These are phyloP conservation scores for Ricordea florida DNA, from an alignment of 92 coral and sea anemone genomes.

Conservation along the genomic window DNA sequence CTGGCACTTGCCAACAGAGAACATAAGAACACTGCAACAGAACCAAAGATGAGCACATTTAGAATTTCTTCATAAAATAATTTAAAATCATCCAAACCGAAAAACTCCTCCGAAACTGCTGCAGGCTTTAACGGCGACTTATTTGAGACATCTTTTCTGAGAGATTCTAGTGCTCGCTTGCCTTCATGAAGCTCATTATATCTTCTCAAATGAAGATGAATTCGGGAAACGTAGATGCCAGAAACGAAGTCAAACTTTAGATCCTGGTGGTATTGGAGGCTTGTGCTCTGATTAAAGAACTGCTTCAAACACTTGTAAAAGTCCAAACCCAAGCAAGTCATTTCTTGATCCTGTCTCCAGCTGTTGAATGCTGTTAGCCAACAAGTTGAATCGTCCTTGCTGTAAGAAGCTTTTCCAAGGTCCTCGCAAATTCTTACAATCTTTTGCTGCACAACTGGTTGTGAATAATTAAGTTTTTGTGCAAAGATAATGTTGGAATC, in stretches of 20 bases:
- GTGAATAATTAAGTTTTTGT: too few relatives aligned
- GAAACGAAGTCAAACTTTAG: too few relatives aligned
- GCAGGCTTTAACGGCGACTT: background rate
- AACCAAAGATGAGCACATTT: background rate
- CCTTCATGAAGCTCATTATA: background rate
- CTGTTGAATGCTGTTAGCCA: too few relatives aligned
- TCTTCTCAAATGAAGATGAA: conserved; percentile 8
- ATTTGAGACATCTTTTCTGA: background rate
- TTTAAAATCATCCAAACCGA: conserved; percentile 12
- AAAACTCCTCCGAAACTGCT: background rate
- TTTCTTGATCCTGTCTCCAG: too few relatives aligned
- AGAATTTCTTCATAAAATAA: background rate
- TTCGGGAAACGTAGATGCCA: conserved; percentile 38
- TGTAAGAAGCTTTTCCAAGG: too few relatives aligned
- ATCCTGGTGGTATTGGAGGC: too few relatives aligned
- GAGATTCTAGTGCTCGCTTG: background rate
- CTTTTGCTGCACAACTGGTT: background rate
- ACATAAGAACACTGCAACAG: background rate
- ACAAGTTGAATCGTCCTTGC: background rate
- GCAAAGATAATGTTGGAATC: too few relatives aligned
- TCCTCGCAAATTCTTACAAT: background rate
- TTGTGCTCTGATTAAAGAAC: too few relatives aligned
- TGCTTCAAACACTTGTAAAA: too few relatives aligned
- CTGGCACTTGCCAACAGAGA: background rate
- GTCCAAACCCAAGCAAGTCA: too few relatives aligned